These are phyloP conservation scores for Athripsodes cinereus DNA, from an alignment of 2,888 invertebrate genomes.

Conservation along the genomic window DNA sequence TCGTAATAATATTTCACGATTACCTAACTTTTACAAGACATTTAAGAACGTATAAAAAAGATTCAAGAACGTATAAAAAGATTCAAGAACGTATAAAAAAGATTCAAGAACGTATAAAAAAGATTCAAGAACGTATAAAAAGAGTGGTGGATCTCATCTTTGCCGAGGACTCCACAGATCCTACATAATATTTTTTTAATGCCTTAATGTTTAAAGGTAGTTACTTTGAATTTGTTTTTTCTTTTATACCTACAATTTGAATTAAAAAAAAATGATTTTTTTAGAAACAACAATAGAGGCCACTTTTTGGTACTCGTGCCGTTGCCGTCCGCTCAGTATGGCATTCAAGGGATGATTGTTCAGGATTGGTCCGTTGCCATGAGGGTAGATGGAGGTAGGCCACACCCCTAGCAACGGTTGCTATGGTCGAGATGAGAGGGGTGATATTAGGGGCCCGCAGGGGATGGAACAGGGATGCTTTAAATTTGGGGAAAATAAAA, in stretches of 20 bases:
- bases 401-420: slow-evolving; percentile 50
- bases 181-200: neutral
- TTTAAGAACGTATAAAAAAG: no score
- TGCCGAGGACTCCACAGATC: no score
- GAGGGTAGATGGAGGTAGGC: slow-evolving; percentile 30
- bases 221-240: neutral
- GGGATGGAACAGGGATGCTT: neutral
- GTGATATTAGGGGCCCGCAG: neutral
- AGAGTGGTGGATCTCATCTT: no score
- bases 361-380: slow-evolving; percentile 37
- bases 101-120: no score
- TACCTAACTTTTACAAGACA: no score
- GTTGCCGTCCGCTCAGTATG: slow-evolving; percentile 5
- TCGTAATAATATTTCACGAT: no score
- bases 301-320: no score
- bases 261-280: neutral
- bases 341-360: slow-evolving; percentile 6
- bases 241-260: neutral
- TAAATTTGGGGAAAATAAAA: neutral
- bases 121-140: no score
- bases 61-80: no score
- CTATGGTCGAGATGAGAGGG: slow-evolving; percentile 47
- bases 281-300: no score
- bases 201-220: neutral
- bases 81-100: no score